phyloP scores from a whole-genome alignment of 2,113 vertebrate genomes.

The Dipodomys ordii region DNA sequence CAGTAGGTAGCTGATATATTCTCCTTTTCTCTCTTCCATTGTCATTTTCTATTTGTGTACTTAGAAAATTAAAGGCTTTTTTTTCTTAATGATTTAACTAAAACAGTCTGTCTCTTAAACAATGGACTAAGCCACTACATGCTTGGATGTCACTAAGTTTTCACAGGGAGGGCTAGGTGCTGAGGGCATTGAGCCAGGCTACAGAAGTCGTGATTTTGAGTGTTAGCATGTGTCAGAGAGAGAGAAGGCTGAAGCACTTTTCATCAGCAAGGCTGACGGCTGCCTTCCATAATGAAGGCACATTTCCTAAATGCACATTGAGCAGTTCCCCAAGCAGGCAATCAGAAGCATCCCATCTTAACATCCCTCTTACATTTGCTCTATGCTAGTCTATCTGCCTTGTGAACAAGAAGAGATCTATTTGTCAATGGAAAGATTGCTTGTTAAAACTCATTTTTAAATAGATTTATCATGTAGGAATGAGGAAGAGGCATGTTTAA shows the following conservation, averaged over 20 bases:
- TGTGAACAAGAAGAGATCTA: slow-evolving; percentile 47
- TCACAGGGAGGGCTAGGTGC: background rate
- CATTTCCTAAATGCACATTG: background rate
- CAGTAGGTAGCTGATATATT: background rate
- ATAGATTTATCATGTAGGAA: background rate
- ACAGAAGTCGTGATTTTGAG: background rate
- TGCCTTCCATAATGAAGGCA: slow-evolving; percentile 24
- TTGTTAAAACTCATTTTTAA: slow-evolving; percentile 58
- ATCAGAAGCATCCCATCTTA: slow-evolving; percentile 24
- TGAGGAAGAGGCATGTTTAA: background rate
- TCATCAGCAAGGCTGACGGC: background rate
- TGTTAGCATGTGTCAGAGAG: slow-evolving; percentile 11
- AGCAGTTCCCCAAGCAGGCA: background rate
- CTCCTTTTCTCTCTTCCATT: background rate
- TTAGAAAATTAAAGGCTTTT: background rate
- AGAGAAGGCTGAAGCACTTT: slow-evolving; percentile 14
- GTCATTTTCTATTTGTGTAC: background rate
- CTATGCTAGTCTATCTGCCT: background rate
- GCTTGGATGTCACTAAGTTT: background rate
- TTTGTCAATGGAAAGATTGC: background rate
- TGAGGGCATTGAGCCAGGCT: background rate
- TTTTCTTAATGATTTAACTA: slow-evolving; percentile 21
- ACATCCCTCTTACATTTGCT: background rate
- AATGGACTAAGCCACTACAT: background rate
- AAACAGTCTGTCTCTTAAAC: background rate